A percentile compares a stretch with the other conserved stretches of the same genome.
Evolutionary conservation across 2,797 vertebrate species (phyloP).

Genomic region (Sphaeramia orbicularis): DNA sequence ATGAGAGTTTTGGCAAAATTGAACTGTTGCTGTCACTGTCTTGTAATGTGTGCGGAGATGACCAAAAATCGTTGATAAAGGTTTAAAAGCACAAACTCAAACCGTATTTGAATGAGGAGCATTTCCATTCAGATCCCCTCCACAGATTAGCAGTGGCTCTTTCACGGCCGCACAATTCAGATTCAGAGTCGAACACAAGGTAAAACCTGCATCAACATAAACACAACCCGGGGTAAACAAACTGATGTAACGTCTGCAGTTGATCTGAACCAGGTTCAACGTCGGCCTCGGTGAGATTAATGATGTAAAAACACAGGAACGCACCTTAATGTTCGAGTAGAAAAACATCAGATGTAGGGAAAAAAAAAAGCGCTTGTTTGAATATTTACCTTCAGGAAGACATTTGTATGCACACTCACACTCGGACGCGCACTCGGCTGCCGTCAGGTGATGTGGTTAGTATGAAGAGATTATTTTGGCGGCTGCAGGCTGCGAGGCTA

Average conservation of each 20-base stretch:
- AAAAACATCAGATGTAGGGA: conserved; percentile 6
- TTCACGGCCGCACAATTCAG: too few species aligned
- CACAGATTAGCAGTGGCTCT: too few species aligned
- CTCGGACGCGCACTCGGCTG: conserved; percentile 17
- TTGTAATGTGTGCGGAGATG: too few species aligned
- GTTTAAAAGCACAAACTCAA: too few species aligned
- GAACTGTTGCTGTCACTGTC: too few species aligned
- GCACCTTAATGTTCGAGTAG: conserved; percentile 25
- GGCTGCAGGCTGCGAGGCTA: conserved; percentile 67
- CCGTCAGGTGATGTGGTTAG: conserved; percentile 73
- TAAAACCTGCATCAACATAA: too few species aligned
- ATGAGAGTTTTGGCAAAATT: too few species aligned
- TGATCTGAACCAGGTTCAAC: not conserved
- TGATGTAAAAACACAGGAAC: conserved; percentile 9
- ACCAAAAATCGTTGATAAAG: too few species aligned
- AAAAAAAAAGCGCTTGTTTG: conserved; percentile 7
- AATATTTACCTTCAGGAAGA: conserved; percentile 14
- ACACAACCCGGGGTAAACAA: not conserved
- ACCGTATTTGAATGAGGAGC: too few species aligned
- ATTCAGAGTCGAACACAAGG: too few species aligned
- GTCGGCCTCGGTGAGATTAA: conserved; percentile 2
- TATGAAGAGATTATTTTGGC: conserved; percentile 82
- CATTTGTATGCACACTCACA: conserved; percentile 33
- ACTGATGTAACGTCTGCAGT: not conserved
- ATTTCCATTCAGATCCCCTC: too few species aligned